These are phyloP conservation scores for Macrochelys suwanniensis DNA, from an alignment of 2,797 vertebrate genomes.

Conservation along the genomic window DNA sequence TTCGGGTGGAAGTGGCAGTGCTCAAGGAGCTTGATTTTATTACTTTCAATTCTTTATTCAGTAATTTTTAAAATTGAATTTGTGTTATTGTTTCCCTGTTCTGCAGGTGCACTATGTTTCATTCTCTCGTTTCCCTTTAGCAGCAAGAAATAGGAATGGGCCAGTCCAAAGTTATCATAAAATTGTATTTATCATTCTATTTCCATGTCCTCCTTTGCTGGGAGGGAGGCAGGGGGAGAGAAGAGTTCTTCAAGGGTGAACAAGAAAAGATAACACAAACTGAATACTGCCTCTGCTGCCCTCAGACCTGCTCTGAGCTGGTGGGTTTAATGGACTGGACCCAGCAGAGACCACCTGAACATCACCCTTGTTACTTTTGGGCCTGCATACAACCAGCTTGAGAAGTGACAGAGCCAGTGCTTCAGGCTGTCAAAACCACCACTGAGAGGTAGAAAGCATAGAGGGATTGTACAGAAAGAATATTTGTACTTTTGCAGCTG, in stretches of 20 bases:
- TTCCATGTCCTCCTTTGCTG: not conserved
- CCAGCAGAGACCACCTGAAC: not conserved
- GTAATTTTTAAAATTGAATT: not conserved
- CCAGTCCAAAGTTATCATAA: not conserved
- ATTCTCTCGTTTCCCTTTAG: not conserved
- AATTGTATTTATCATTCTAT: conserved; percentile 5
- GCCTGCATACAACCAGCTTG: not conserved
- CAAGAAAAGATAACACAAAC: not conserved
- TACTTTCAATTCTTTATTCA: not conserved
- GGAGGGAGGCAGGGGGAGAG: accelerated
- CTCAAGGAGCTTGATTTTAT: not conserved
- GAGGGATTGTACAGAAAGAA: not conserved
- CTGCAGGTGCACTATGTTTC: not conserved
- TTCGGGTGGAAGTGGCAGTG: not conserved
- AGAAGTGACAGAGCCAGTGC: not conserved
- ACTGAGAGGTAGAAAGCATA: not conserved
- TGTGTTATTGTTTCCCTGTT: not conserved
- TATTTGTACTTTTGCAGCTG: not conserved
- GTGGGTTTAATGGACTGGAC: not conserved
- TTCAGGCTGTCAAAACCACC: not conserved
- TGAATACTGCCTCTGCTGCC: not conserved
- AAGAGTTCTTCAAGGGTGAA: not conserved
- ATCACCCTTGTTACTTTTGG: not conserved
- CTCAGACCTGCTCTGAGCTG: not conserved
- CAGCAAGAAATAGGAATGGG: not conserved